phyloP scores from a whole-genome alignment of 2,888 invertebrate genomes.

The Pseudolycoriella hygida region DNA sequence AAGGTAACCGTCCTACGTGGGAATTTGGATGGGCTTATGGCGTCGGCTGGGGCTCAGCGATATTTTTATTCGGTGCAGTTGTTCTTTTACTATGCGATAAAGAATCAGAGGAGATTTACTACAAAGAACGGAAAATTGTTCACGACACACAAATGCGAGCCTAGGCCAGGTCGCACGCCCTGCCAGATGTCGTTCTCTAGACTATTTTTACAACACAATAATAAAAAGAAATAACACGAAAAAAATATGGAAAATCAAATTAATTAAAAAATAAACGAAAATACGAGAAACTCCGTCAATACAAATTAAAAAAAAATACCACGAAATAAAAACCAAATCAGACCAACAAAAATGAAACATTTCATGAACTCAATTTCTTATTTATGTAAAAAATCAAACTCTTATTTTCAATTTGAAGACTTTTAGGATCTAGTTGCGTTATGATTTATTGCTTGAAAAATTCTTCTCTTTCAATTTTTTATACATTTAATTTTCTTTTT shows the following conservation, averaged over 20 bases:
- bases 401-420: neutral
- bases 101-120: conserved; percentile 94
- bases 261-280: neutral
- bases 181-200: conserved; percentile 32
- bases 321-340: neutral
- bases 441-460: no score
- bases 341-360: neutral
- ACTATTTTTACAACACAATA: conserved; percentile 7
- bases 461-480: no score
- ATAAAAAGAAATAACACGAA: neutral
- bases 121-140: conserved; percentile 86
- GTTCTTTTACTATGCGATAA: conserved; percentile 90
- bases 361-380: neutral
- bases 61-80: conserved; percentile 87
- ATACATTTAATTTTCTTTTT: no score
- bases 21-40: conserved; percentile 99
- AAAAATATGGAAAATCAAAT: neutral
- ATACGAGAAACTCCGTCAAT: neutral
- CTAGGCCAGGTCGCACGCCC: conserved; percentile 32
- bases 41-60: conserved; percentile 93
- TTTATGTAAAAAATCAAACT: neutral
- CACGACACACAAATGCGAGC: conserved; percentile 31
- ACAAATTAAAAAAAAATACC: neutral
- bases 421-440: no score
- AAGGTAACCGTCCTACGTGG: conserved; percentile 81